Conservation (phyloP, 1,140 invertebrate species). For the Cherax quadricarinatus region DNA sequence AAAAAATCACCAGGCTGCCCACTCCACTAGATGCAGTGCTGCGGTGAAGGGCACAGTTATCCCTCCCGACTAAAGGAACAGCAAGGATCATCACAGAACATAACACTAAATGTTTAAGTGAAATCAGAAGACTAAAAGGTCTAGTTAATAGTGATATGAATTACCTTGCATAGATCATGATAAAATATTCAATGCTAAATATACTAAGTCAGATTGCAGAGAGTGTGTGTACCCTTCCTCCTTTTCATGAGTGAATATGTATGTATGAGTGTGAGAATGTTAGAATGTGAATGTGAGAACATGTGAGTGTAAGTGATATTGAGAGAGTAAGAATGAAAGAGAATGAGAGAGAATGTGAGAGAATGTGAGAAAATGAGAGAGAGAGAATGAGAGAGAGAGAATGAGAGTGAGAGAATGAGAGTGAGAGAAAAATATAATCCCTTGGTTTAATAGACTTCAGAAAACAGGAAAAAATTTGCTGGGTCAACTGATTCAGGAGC, state of each 20-base stretch:
- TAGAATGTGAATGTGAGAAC: too few species aligned
- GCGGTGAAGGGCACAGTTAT: neutral
- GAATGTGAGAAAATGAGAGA: too few species aligned
- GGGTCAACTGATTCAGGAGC: too few species aligned
- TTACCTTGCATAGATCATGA: slow-evolving; percentile 56
- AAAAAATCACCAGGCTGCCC: slow-evolving; percentile 1
- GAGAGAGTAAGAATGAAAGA: too few species aligned
- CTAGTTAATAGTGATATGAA: slow-evolving; percentile 24
- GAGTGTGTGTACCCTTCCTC: neutral
- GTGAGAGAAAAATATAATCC: too few species aligned
- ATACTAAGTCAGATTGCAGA: neutral
- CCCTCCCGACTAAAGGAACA: neutral
- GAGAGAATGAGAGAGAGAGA: too few species aligned
- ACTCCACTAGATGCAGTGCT: neutral
- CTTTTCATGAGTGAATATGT: neutral
- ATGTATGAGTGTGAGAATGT: too few species aligned
- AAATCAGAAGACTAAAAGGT: slow-evolving; percentile 26
- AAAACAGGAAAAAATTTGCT: too few species aligned
- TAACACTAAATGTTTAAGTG: neutral
- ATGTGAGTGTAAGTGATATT: too few species aligned
- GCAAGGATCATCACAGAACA: neutral
- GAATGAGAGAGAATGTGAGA: too few species aligned
- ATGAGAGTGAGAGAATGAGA: too few species aligned
- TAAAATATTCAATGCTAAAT: neutral
- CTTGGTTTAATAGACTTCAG: too few species aligned